These are phyloP conservation scores for Minunthozetes semirufus DNA, from an alignment of 2,888 invertebrate genomes.

Conservation along the genomic window DNA sequence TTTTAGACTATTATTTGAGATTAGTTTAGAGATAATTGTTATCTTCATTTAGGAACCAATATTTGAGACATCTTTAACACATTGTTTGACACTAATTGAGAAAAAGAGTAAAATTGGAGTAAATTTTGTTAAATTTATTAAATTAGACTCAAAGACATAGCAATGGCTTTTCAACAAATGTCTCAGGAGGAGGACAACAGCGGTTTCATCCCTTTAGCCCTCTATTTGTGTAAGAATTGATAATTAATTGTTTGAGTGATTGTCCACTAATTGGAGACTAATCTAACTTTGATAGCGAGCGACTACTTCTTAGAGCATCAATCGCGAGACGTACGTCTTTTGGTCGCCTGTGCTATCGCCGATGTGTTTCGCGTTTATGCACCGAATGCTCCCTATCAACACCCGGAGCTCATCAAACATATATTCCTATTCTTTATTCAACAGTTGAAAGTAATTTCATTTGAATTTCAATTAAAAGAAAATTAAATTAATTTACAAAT, in stretches of 20 bases:
- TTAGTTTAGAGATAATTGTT: too few species aligned
- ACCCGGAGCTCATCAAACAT: constrained; percentile 79
- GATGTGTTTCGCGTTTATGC: constrained; percentile 94
- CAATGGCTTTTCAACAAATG: constrained; percentile 91
- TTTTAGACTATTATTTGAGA: too few species aligned
- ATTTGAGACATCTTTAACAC: not conserved
- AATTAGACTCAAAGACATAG: constrained; percentile 57
- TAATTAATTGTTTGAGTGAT: not conserved
- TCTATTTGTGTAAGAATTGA: constrained; percentile 55
- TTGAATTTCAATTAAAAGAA: not conserved
- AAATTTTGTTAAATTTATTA: not conserved
- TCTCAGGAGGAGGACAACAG: constrained; percentile 86
- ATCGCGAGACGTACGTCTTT: constrained; percentile 83
- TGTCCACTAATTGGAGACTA: constrained; percentile 48
- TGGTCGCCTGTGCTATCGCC: constrained; percentile 95
- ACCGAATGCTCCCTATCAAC: constrained; percentile 95
- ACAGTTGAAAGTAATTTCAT: constrained; percentile 62
- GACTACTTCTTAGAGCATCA: constrained; percentile 83
- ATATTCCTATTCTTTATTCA: constrained; percentile 84
- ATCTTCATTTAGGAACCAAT: too few species aligned
- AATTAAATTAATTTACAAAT: not conserved
- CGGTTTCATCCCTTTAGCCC: constrained; percentile 80
- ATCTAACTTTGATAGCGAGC: constrained; percentile 56
- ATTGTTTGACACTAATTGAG: not conserved
- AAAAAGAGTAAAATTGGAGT: not conserved